phyloP scores from a whole-genome alignment of 2,113 vertebrate genomes.

The Diadophis punctatus region DNA sequence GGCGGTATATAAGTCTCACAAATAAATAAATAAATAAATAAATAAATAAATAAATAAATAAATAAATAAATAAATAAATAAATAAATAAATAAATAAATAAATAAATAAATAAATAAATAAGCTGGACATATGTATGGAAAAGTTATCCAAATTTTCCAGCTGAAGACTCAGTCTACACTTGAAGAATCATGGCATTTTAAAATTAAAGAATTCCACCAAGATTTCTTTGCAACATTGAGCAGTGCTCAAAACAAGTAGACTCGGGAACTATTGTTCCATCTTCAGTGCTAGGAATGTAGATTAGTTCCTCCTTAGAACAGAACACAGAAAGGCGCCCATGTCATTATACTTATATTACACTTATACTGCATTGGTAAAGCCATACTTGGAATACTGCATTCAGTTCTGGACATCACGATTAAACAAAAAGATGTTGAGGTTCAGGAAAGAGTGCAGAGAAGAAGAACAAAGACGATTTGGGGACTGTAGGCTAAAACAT shows the following conservation, averaged over 20 bases:
- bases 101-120: too few relatives aligned
- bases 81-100: too few relatives aligned
- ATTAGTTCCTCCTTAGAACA: not conserved
- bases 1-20: too few relatives aligned
- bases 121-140: not conserved
- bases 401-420: not conserved
- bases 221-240: not conserved
- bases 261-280: not conserved
- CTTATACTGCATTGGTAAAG: not conserved
- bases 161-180: not conserved
- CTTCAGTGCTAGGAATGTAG: not conserved
- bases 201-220: not conserved
- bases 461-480: not conserved
- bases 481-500: not conserved
- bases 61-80: too few relatives aligned
- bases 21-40: too few relatives aligned
- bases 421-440: not conserved
- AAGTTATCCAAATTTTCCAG: not conserved
- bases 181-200: not conserved
- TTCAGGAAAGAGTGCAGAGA: not conserved
- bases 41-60: too few relatives aligned
- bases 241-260: not conserved
- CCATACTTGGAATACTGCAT: not conserved
- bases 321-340: not conserved
- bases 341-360: not conserved